Percentiles rank a stretch among this genome's conserved stretches.
These are phyloP conservation scores for Pagetopsis macropterus DNA, from an alignment of 2,797 vertebrate genomes.

Conservation along the genomic window DNA sequence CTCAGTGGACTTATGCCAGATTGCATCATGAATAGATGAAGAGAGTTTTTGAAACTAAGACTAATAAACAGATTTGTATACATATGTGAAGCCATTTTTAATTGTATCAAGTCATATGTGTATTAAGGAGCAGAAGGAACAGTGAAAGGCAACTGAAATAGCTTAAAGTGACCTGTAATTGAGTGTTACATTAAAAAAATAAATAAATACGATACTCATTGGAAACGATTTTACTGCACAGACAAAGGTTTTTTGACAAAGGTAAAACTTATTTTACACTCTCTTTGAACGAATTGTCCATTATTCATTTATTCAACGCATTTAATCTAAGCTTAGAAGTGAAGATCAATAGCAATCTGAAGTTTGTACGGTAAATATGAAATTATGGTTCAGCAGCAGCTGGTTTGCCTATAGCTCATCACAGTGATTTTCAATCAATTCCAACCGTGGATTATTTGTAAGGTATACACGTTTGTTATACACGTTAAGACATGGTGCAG, in stretches of 20 bases:
- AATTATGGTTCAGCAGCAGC: neutral
- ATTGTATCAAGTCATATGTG: conserved; percentile 19
- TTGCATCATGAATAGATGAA: conserved; percentile 53
- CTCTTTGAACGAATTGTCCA: neutral
- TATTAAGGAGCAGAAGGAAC: neutral
- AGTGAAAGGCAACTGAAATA: conserved; percentile 4
- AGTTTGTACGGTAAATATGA: neutral
- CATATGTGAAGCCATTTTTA: conserved; percentile 23
- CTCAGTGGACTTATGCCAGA: conserved; percentile 75
- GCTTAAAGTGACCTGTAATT: neutral
- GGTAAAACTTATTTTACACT: neutral
- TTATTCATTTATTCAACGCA: neutral
- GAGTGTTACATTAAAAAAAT: neutral
- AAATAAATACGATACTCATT: neutral
- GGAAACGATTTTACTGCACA: neutral
- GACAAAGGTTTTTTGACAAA: neutral
- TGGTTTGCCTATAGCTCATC: neutral
- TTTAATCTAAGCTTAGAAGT: neutral
- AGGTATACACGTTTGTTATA: too few relatives aligned
- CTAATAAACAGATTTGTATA: conserved; percentile 36
- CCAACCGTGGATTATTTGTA: too few relatives aligned
- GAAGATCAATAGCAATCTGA: neutral
- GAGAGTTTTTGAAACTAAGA: neutral
- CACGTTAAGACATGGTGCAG: too few relatives aligned
- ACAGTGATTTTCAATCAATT: neutral